Conservation (phyloP, 2,797 vertebrate genomes). For the Syngnathus rostellatus region DNA sequence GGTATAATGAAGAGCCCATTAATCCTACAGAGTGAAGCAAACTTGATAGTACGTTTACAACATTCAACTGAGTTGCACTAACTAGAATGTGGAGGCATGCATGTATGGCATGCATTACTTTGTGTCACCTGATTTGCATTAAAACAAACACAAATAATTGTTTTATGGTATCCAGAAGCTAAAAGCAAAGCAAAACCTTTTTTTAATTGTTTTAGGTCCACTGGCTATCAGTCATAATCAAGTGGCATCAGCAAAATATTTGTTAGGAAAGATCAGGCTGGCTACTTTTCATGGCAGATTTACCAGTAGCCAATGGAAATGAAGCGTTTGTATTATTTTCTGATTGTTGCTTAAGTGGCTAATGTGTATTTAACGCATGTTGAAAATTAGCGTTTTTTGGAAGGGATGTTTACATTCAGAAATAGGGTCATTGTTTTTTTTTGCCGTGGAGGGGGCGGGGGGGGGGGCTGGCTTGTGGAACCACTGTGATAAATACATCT, state of each 20-base stretch:
- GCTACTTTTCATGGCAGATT: slow-evolving; percentile 64
- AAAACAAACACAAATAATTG: slow-evolving; percentile 41
- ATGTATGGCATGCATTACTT: background rate
- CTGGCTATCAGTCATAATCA: slow-evolving; percentile 59
- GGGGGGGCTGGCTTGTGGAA: no score
- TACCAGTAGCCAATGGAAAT: slow-evolving; percentile 43
- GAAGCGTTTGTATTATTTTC: slow-evolving; percentile 22
- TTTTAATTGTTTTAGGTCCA: slow-evolving; percentile 67
- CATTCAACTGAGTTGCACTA: background rate
- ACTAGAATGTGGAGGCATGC: background rate
- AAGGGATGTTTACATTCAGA: no score
- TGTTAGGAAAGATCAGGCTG: slow-evolving; percentile 59
- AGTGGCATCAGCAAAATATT: slow-evolving; percentile 62
- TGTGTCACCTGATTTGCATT: background rate
- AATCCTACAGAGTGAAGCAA: slow-evolving; percentile 10
- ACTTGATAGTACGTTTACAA: background rate
- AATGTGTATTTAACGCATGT: background rate
- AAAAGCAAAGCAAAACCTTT: slow-evolving; percentile 43
- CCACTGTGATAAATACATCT: background rate
- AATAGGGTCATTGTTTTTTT: background rate
- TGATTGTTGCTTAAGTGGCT: background rate
- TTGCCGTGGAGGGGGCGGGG: no score
- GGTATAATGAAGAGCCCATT: slow-evolving; percentile 43
- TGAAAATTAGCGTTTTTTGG: background rate
- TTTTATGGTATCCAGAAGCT: slow-evolving; percentile 57